Conservation (phyloP, 1,140 invertebrate genomes). For the Calephelis virginiensis region DNA sequence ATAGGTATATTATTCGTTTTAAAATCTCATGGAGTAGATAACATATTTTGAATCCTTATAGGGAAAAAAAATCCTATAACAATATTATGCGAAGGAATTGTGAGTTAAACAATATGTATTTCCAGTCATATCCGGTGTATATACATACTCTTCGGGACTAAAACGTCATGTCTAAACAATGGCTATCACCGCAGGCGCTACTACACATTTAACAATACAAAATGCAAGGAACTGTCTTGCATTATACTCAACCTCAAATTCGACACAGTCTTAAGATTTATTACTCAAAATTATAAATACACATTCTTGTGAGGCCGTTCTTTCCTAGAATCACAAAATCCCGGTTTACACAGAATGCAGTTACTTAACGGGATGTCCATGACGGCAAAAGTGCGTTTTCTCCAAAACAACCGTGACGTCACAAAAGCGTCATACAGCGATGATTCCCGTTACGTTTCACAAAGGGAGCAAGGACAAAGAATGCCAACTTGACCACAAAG, state of each 20-base stretch:
- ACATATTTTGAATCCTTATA: not conserved
- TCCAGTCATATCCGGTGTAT: not conserved
- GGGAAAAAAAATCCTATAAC: too few relatives aligned
- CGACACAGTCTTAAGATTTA: conserved; percentile 52
- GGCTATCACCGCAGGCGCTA: conserved; percentile 42
- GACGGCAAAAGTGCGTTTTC: conserved; percentile 70
- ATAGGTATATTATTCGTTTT: too few relatives aligned
- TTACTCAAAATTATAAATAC: conserved; percentile 51
- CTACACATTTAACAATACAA: conserved; percentile 41
- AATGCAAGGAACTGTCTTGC: conserved; percentile 6
- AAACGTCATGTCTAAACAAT: conserved; percentile 18
- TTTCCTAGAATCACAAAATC: conserved; percentile 56
- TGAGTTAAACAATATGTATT: not conserved
- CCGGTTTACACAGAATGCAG: conserved; percentile 70
- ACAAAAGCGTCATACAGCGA: conserved; percentile 49
- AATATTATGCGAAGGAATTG: too few relatives aligned
- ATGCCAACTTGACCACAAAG: conserved; percentile 56
- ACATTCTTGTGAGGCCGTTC: conserved; percentile 47
- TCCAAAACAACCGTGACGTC: conserved; percentile 63
- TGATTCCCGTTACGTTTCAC: conserved; percentile 57
- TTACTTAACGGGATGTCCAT: conserved; percentile 57
- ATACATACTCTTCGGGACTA: not conserved
- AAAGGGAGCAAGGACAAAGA: conserved; percentile 59
- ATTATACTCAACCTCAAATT: conserved; percentile 55
- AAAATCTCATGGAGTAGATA: too few relatives aligned